phyloP scores from a whole-genome alignment of 2,888 invertebrate species.

The Bedellia somnulentella region DNA sequence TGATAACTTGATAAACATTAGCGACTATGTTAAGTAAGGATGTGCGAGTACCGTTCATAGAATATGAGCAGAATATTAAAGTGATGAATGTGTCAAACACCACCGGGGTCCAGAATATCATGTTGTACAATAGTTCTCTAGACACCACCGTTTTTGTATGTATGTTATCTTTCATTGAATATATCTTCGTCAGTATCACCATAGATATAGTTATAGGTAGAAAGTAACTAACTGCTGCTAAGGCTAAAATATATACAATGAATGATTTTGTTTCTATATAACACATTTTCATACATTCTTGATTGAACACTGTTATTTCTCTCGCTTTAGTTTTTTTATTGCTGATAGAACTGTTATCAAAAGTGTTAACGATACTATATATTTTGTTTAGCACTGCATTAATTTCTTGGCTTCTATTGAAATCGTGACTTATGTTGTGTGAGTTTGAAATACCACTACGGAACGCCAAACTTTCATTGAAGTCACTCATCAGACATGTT shows the following conservation, averaged over 20 bases:
- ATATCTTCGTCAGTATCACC: constrained; percentile 40
- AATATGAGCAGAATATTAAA: constrained; percentile 34
- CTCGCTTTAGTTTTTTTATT: constrained; percentile 19
- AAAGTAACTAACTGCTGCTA: constrained; percentile 36
- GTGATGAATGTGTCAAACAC: constrained; percentile 48
- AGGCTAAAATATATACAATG: constrained; percentile 32
- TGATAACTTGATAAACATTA: constrained; percentile 43
- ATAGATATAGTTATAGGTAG: constrained; percentile 44
- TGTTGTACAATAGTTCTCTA: constrained; percentile 38
- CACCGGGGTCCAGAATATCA: constrained; percentile 47
- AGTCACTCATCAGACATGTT: constrained; percentile 17
- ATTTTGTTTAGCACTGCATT: constrained; percentile 29
- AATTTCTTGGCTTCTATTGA: constrained; percentile 17
- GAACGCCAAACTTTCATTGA: constrained; percentile 20
- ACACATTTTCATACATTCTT: constrained; percentile 37
- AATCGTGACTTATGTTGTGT: constrained; percentile 18
- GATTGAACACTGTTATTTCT: constrained; percentile 16
- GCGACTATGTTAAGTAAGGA: constrained; percentile 41
- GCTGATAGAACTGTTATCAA: constrained; percentile 21
- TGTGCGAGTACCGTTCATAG: constrained; percentile 29
- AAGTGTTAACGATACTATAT: constrained; percentile 26
- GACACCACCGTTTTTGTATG: constrained; percentile 37
- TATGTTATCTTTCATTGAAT: constrained; percentile 25
- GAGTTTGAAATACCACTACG: constrained; percentile 20
- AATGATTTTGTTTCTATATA: constrained; percentile 35